These are phyloP conservation scores for Oncorhynchus tshawytscha DNA, from an alignment of 2,113 vertebrate species.

Conservation along the genomic window DNA sequence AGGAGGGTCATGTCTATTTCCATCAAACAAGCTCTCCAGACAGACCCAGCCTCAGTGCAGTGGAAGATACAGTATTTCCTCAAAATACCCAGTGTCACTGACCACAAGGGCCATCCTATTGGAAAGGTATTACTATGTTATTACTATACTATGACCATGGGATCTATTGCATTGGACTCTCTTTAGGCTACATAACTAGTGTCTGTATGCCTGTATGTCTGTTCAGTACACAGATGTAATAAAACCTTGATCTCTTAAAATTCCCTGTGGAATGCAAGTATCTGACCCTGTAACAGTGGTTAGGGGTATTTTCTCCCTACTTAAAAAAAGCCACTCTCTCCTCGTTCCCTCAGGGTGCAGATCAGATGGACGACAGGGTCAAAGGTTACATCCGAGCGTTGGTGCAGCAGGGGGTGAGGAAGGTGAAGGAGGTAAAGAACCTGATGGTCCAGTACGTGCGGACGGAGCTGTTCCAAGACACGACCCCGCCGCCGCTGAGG, in stretches of 20 bases:
- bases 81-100: background rate
- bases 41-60: background rate
- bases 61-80: constrained; percentile 1
- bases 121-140: background rate
- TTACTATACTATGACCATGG: no score
- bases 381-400: background rate
- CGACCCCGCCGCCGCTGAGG: background rate
- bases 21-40: constrained; percentile 1
- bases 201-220: no score
- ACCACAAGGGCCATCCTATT: constrained; percentile 5
- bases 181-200: no score
- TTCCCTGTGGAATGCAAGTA: no score
- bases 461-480: background rate
- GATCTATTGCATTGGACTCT: no score
- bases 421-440: background rate
- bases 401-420: constrained; percentile 4
- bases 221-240: no score
- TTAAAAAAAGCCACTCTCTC: no score
- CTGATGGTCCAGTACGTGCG: constrained; percentile 1
- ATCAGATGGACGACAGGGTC: background rate
- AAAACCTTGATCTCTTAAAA: no score
- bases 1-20: background rate
- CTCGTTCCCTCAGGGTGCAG: background rate
- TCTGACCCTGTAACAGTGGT: no score
- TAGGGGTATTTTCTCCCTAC: no score